phyloP scores from a whole-genome alignment of 2,797 vertebrate species.

The Galagoides demidoff region DNA sequence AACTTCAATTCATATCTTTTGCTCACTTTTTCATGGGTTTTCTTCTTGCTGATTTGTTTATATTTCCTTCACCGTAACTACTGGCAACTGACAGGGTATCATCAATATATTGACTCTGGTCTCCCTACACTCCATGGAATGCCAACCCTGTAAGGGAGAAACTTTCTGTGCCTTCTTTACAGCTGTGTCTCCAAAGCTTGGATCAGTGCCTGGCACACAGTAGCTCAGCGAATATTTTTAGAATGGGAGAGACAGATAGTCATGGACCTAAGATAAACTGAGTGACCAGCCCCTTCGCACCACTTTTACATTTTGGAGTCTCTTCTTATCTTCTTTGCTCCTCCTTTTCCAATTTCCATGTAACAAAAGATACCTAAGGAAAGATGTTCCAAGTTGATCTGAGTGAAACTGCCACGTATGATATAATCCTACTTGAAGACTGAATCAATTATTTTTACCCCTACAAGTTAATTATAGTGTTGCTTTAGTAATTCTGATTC shows the following conservation, averaged over 20 bases:
- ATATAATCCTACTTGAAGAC: constrained; percentile 38
- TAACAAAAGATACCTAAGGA: neutral
- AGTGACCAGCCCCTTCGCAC: neutral
- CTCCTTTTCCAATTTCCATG: neutral
- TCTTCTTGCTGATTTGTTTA: neutral
- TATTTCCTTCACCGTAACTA: neutral
- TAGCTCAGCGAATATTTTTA: constrained; percentile 46
- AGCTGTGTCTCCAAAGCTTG: neutral
- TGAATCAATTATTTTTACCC: constrained; percentile 42
- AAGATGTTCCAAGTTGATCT: neutral
- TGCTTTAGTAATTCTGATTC: constrained; percentile 66
- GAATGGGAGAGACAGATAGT: neutral
- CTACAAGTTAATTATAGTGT: constrained; percentile 59
- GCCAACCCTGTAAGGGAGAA: neutral
- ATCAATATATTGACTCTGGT: neutral
- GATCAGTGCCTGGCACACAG: neutral
- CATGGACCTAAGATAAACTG: neutral
- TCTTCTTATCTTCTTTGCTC: neutral
- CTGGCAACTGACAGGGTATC: neutral
- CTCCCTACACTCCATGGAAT: neutral
- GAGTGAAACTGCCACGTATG: constrained; percentile 40
- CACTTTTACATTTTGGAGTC: neutral
- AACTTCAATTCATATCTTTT: neutral
- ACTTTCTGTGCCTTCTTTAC: neutral
- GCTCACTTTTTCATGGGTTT: neutral